Evolutionary conservation across 1,140 invertebrate genomes (phyloP).

Genomic region (Zelostemma sp.): DNA sequence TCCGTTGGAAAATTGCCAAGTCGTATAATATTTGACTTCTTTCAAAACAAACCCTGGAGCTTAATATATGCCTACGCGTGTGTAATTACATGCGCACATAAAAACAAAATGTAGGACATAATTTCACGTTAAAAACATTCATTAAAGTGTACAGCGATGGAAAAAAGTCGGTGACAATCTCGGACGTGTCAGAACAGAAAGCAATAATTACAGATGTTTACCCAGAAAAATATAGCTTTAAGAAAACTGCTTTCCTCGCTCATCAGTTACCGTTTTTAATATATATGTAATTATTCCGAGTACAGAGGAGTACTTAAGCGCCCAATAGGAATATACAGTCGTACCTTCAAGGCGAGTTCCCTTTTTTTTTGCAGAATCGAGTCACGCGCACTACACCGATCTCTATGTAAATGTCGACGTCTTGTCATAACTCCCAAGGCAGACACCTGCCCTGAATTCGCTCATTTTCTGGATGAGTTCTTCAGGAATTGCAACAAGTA

Average conservation of each 20-base stretch:
- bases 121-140: too few relatives aligned
- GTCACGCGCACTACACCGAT: slow-evolving; percentile 16
- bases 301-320: slow-evolving; percentile 6
- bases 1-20: slow-evolving; percentile 53
- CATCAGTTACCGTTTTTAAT: slow-evolving; percentile 19
- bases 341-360: slow-evolving; percentile 11
- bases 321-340: slow-evolving; percentile 22
- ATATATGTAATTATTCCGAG: neutral
- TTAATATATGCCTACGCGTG: slow-evolving; percentile 5
- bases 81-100: neutral
- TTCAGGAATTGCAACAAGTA: too few relatives aligned
- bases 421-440: slow-evolving; percentile 17
- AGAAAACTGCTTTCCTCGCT: slow-evolving; percentile 25
- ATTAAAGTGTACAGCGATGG: neutral
- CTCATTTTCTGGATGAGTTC: neutral
- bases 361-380: slow-evolving; percentile 15
- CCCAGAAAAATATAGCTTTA: neutral
- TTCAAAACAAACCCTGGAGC: slow-evolving; percentile 37
- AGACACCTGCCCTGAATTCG: slow-evolving; percentile 26
- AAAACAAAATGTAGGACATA: too few relatives aligned
- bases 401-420: slow-evolving; percentile 13
- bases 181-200: too few relatives aligned
- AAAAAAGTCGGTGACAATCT: too few relatives aligned
- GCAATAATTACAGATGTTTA: neutral
- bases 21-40: slow-evolving; percentile 54